These are phyloP conservation scores for Rhinolophus ferrumequinum DNA, from an alignment of 2,113 vertebrate genomes.

Conservation along the genomic window DNA sequence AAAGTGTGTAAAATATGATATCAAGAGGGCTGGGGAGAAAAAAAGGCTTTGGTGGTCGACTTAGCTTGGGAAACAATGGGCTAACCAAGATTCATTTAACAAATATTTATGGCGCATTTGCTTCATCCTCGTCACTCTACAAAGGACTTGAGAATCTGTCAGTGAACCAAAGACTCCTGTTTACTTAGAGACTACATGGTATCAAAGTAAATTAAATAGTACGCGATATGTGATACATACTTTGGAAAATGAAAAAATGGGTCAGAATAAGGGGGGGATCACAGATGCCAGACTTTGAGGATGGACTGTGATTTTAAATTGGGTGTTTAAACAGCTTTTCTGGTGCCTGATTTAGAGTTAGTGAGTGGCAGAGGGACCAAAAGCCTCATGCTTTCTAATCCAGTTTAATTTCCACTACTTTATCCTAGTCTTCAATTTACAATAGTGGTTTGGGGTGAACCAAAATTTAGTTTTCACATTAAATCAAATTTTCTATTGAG, in stretches of 20 bases:
- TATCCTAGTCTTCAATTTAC: background rate
- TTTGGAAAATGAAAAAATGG: background rate
- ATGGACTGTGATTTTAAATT: background rate
- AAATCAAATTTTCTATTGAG: background rate
- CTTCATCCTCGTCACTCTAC: background rate
- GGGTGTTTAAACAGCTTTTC: background rate
- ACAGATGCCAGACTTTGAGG: background rate
- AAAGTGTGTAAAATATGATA: background rate
- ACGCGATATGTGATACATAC: background rate
- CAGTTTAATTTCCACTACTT: background rate
- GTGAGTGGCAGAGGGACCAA: background rate
- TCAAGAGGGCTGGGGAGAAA: background rate
- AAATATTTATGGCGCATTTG: background rate
- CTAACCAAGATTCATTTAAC: background rate
- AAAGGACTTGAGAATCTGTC: background rate
- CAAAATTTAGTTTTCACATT: background rate
- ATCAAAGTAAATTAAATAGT: background rate
- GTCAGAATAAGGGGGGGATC: background rate
- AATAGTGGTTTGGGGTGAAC: background rate
- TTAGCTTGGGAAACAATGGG: background rate
- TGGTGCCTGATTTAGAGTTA: background rate
- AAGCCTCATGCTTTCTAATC: background rate
- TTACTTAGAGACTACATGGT: background rate
- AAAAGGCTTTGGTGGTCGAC: background rate
- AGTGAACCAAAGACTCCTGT: background rate